Percentiles rank a stretch among this genome's conserved stretches.
Conservation (phyloP, 2,797 vertebrate genomes). For the Selene dorsalis region DNA sequence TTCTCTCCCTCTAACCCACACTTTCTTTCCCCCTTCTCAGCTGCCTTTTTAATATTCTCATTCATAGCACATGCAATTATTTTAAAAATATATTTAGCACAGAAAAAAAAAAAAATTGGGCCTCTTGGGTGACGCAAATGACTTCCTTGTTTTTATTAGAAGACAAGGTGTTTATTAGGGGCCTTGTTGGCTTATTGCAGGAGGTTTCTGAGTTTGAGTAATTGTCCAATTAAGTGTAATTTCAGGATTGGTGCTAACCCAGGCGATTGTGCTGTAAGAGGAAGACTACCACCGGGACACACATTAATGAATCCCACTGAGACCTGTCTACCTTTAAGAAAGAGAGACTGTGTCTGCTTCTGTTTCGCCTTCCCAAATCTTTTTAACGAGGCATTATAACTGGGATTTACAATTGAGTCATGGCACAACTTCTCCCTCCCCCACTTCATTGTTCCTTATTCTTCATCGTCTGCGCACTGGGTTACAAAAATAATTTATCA, state of each 20-base stretch:
- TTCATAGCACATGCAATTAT: slow-evolving; percentile 94
- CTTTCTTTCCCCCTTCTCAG: slow-evolving; percentile 73
- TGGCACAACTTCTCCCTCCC: slow-evolving; percentile 74
- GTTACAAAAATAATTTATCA: slow-evolving; percentile 87
- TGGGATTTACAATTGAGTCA: slow-evolving; percentile 86
- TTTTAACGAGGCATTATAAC: slow-evolving; percentile 90
- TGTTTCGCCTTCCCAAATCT: slow-evolving; percentile 92
- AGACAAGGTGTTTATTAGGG: slow-evolving; percentile 99
- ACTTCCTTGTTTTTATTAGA: slow-evolving; percentile 98
- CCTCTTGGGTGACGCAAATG: slow-evolving; percentile 98
- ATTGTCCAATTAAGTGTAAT: slow-evolving; percentile 99
- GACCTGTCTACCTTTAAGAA: slow-evolving; percentile 91
- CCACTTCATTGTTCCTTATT: slow-evolving; percentile 79
- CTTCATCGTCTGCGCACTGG: slow-evolving; percentile 77
- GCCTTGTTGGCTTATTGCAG: slow-evolving; percentile 95
- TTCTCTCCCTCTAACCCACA: slow-evolving; percentile 46
- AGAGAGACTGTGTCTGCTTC: slow-evolving; percentile 87
- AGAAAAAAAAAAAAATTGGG: slow-evolving; percentile 90
- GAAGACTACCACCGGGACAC: slow-evolving; percentile 91
- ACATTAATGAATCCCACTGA: slow-evolving; percentile 99
- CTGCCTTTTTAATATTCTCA: slow-evolving; percentile 94
- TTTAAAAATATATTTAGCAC: slow-evolving; percentile 98
- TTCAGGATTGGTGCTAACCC: slow-evolving; percentile 95
- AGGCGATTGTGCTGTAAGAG: slow-evolving; percentile 91
- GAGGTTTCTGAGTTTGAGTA: slow-evolving; percentile 99